Conservation (phyloP, 2,113 vertebrate genomes). For the Tympanuchus pallidicinctus region DNA sequence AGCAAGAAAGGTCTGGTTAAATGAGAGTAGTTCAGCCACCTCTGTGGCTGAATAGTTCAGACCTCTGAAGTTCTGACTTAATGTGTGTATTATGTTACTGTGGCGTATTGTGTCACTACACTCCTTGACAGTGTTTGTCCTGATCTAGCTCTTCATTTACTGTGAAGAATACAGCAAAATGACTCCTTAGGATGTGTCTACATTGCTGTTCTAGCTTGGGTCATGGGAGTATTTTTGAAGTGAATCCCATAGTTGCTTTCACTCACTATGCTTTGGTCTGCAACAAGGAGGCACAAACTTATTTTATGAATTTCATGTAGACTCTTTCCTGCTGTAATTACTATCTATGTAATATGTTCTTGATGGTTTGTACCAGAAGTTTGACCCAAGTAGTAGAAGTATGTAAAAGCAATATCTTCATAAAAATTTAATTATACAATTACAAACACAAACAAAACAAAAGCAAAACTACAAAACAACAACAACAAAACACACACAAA, state of each 20-base stretch:
- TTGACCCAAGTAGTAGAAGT: neutral
- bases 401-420: neutral
- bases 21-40: neutral
- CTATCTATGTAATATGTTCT: neutral
- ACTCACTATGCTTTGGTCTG: neutral
- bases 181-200: neutral
- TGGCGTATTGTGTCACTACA: neutral
- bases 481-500: too few relatives aligned
- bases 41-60: neutral
- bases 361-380: neutral
- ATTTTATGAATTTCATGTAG: neutral
- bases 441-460: neutral
- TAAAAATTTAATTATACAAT: too few relatives aligned
- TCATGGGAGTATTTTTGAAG: fast-evolving
- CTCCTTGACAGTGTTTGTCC: neutral
- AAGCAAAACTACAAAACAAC: neutral
- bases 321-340: neutral
- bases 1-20: neutral
- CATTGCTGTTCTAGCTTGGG: neutral
- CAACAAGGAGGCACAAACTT: neutral
- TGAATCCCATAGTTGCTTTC: neutral
- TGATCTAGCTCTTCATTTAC: neutral
- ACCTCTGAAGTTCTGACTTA: neutral
- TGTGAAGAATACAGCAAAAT: neutral
- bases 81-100: neutral